Base-by-base conservation (phyloP, 2,113 vertebrate species). In the Hepsetus odoe region DNA sequence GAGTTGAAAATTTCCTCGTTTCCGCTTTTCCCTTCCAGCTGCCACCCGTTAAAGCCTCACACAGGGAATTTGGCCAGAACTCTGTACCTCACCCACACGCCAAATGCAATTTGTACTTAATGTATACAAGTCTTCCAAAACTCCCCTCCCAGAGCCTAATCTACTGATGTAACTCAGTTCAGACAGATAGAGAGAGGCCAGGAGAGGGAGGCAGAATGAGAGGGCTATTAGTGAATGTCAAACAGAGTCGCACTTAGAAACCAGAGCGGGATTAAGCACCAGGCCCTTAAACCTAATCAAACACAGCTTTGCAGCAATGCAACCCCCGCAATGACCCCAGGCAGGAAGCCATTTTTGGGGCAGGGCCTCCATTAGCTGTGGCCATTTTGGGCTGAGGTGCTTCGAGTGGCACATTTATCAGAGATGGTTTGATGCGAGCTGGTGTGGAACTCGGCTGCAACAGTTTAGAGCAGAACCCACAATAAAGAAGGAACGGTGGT, bases 251-350 rank as follows among this genome's bases (percentile, higher is more conserved):
- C 77, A 76, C 59, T 80, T 78, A 64, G 64, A 56, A 67, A 84
- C 84, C 55, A 74, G 81, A 78, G 66, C 44, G 22, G 35, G 77
- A 82, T 78, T 84, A 86, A 86, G 79, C 77, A 79, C 71, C 16
- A 18, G 49, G 70, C 46, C 18, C 78, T 80, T 65, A 71, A 75
- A 66, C 68, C 74, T 92, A 90, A 90, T 90, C 85, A 89, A 85
- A 89, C 88, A 67, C 89, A 89, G 87, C 86, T 86, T 89, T 66
- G 53, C 56, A 65, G 58, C 68, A 22, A 30, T 4, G 46, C 16
- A n/a, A 72, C 68, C 77, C 77, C 68, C 62, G 42, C 58, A 44
- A 28, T 44, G 68, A 24, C 77, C 77, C 44, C 68, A 49, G 65
- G 77, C 68, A 84, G 84, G 28, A 64, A 42, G 68, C 32, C 49